Percentiles rank a stretch among this genome's conserved stretches.
These are phyloP conservation scores for Hafferia zeledoni DNA, from an alignment of 2,797 vertebrate species.

Conservation along the genomic window DNA sequence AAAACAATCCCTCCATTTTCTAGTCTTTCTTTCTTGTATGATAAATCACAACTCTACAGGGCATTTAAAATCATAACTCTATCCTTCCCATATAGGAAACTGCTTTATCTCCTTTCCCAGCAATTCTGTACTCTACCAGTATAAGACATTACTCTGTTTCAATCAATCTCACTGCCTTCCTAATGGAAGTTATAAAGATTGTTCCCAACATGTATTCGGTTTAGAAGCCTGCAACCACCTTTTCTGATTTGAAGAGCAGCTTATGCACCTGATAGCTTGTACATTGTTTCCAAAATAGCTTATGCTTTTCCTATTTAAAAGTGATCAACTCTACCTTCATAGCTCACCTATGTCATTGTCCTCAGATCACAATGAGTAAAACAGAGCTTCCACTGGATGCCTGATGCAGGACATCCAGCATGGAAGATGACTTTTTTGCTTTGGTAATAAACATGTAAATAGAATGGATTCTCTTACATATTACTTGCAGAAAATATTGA, in stretches of 20 bases:
- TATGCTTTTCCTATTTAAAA: neutral
- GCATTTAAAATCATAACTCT: neutral
- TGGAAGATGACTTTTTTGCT: neutral
- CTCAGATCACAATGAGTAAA: neutral
- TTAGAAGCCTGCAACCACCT: neutral
- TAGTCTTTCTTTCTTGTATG: neutral
- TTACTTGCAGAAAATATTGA: neutral
- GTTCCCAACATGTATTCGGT: neutral
- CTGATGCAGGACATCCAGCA: neutral
- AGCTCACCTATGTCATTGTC: neutral
- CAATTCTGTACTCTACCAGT: neutral
- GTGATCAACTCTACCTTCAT: neutral
- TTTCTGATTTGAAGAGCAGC: neutral
- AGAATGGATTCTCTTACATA: neutral
- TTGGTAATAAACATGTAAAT: neutral
- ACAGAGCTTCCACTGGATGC: neutral
- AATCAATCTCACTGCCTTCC: neutral
- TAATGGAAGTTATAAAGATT: neutral
- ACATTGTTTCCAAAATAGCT: neutral
- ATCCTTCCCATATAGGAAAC: neutral
- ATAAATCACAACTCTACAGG: neutral
- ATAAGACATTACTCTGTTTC: neutral
- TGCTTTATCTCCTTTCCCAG: neutral
- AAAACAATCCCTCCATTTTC: neutral
- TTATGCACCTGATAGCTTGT: neutral